Base-by-base conservation (phyloP, 2,888 invertebrate genomes). In the Lathronympha strigana region DNA sequence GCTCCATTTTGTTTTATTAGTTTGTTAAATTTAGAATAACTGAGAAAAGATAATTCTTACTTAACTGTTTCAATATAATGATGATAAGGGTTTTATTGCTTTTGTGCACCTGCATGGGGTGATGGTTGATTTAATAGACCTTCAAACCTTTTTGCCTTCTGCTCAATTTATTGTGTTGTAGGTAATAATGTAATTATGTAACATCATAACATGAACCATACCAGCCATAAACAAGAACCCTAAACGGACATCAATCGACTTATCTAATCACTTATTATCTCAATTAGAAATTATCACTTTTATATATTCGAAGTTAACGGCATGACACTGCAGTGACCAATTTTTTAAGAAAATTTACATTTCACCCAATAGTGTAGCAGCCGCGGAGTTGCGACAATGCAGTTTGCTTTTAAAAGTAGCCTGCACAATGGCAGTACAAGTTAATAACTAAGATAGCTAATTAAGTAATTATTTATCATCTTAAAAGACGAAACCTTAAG, bases 401-500 rank as follows among this genome's bases (percentile, higher is more conserved):
- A n/a, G n/a, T n/a, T n/a, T n/a, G n/a, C n/a, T n/a, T n/a, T n/a
- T n/a, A n/a, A n/a, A n/a, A 11, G 8, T 11, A 31, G 2, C 11
- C 31, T 31, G 11, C 8, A 31, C 31, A 11, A 31, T n/a, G 13
- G 2, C 9, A 13, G 3, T 40, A 40, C 2, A 6, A n/a, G 2
- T 15, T 17, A 15, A 40, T 40, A 1, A 40, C 17, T 15, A 15
- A 5, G 0, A 40, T 33, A 36, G 36, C 36, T 36, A 28, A 11
- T 11, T 13, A 33, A 13, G 3, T 38, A 43, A 19, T 43, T 13
- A 43, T 43, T 19, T 1, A 21, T 1, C 21, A 1, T 1, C 11
- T 19, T 43, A 23, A 13, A n/a, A 57, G 38, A n/a, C 21, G 28
- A 55, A 31, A 45, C 57, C 57, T 55, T 55, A 43, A 28, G 28